phyloP scores from a whole-genome alignment of 2,797 vertebrate species.

The Morelia viridis region DNA sequence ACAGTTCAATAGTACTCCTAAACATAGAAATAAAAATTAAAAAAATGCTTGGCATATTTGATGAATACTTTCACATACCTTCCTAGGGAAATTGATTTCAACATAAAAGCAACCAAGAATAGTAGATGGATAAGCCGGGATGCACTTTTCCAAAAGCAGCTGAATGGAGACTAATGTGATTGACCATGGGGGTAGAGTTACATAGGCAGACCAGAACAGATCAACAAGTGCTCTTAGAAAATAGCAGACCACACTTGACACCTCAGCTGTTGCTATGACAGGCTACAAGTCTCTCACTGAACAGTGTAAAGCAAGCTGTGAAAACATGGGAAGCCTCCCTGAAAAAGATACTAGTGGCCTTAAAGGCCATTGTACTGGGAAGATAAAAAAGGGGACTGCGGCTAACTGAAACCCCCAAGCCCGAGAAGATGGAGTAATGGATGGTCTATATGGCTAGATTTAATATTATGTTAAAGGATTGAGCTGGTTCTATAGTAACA shows the following conservation, averaged over 20 bases:
- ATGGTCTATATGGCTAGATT: neutral
- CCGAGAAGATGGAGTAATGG: neutral
- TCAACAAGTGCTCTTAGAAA: slow-evolving; percentile 3
- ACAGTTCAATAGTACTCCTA: neutral
- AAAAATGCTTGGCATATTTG: neutral
- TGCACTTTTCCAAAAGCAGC: neutral
- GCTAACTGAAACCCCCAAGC: neutral
- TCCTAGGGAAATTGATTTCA: neutral
- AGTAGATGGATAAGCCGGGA: neutral
- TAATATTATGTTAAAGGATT: neutral
- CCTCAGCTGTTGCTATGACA: slow-evolving; percentile 18
- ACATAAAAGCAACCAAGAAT: neutral
- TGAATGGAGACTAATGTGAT: neutral
- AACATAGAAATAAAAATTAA: neutral
- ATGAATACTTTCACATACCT: neutral
- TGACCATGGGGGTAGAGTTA: slow-evolving; percentile 8
- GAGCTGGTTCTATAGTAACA: neutral
- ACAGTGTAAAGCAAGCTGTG: neutral
- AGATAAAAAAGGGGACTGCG: neutral
- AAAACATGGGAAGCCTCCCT: neutral
- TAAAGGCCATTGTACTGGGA: neutral
- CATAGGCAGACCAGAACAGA: neutral
- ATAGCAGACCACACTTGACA: neutral
- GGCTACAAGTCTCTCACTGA: neutral
- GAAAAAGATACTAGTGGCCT: neutral